These are phyloP conservation scores for Drosophila phalerata DNA, from an alignment of 2,888 invertebrate genomes.

Conservation along the genomic window DNA sequence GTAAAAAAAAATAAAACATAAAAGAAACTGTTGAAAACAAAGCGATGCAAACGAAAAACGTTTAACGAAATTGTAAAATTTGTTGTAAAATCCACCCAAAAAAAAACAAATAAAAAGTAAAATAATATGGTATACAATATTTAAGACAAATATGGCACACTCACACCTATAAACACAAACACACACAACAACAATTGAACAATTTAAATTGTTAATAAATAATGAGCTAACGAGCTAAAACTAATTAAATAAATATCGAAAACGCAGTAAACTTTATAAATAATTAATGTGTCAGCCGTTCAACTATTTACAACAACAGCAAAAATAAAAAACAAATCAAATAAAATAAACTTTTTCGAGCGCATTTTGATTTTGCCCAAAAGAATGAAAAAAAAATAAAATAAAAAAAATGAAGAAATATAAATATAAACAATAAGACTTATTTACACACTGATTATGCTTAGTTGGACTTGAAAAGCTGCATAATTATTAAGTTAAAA, in stretches of 20 bases:
- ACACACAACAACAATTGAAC: too few species aligned
- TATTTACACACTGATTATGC: slow-evolving; percentile 82
- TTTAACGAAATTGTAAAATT: slow-evolving; percentile 57
- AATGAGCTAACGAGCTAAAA: slow-evolving; percentile 22
- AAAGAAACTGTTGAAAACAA: slow-evolving; percentile 48
- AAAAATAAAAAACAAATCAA: slow-evolving; percentile 4
- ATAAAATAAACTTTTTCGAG: slow-evolving; percentile 51
- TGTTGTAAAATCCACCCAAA: slow-evolving; percentile 70
- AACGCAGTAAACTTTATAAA: slow-evolving; percentile 22
- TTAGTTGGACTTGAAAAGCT: slow-evolving; percentile 74
- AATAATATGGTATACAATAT: slow-evolving; percentile 31
- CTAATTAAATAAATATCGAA: slow-evolving; percentile 40
- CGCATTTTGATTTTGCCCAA: slow-evolving; percentile 58
- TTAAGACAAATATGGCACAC: slow-evolving; percentile 38
- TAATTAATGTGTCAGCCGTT: slow-evolving; percentile 32
- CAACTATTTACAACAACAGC: slow-evolving; percentile 58
- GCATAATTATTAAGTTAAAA: slow-evolving; percentile 43
- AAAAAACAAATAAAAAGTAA: slow-evolving; percentile 35
- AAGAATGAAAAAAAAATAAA: slow-evolving; percentile 37
- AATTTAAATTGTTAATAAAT: slow-evolving; percentile 42
- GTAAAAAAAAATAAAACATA: slow-evolving; percentile 10
- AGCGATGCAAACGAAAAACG: slow-evolving; percentile 32
- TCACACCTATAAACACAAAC: slow-evolving; percentile 15
- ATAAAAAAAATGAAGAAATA: slow-evolving; percentile 40
- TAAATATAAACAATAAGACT: slow-evolving; percentile 73